Percentiles rank a stretch among this genome's conserved stretches.
Evolutionary conservation across 2,888 invertebrate species (phyloP).

Genomic region (Apamea anceps): DNA sequence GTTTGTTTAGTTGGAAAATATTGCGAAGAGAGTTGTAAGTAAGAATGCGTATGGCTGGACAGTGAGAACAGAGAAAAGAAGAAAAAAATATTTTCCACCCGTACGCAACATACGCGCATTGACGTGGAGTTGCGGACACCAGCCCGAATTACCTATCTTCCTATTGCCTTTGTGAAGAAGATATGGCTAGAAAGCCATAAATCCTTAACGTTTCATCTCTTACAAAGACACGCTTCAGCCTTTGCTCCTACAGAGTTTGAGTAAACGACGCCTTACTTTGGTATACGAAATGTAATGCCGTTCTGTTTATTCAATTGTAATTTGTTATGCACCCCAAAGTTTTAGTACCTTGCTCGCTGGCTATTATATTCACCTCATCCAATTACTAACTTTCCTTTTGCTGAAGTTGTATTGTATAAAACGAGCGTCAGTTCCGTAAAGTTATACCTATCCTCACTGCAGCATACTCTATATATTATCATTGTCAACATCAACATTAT

Average conservation of each 20-base stretch:
- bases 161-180: too few relatives aligned
- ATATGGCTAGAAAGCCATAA: too few relatives aligned
- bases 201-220: too few relatives aligned
- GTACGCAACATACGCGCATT: too few relatives aligned
- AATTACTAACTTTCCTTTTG: constrained; percentile 44
- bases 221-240: not conserved
- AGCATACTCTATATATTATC: not conserved
- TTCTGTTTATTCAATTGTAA: constrained; percentile 32
- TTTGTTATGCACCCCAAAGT: constrained; percentile 27
- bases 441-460: not conserved
- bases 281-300: not conserved
- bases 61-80: not conserved
- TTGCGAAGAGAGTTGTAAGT: not conserved
- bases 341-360: not conserved
- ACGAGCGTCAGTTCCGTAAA: not conserved
- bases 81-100: too few relatives aligned
- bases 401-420: constrained; percentile 16
- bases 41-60: too few relatives aligned
- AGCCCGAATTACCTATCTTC: not conserved
- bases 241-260: not conserved
- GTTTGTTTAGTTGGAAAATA: constrained; percentile 14
- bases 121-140: not conserved
- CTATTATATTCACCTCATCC: constrained; percentile 22
- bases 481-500: not conserved
- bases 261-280: not conserved